Percentiles rank a stretch among this genome's conserved stretches.
These are phyloP conservation scores for Drosophila sproati DNA, from an alignment of 1,140 invertebrate species.

Conservation along the genomic window DNA sequence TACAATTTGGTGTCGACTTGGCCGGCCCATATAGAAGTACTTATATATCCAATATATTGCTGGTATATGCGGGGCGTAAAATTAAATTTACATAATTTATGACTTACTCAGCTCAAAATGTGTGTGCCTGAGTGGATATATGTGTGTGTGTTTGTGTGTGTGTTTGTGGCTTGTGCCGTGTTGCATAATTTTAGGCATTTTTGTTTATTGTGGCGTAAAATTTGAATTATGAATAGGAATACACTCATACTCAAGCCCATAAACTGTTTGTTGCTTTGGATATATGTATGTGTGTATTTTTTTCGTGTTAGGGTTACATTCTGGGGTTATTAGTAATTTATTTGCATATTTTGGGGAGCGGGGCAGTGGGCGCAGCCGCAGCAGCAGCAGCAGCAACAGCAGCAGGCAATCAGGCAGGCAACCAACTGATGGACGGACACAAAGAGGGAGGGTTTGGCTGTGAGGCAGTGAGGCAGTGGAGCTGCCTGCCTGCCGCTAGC, in stretches of 20 bases:
- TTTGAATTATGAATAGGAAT: conserved; percentile 78
- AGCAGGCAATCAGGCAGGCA: neutral
- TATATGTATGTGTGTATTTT: conserved; percentile 35
- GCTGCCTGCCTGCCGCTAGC: conserved; percentile 16
- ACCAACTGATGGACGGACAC: conserved; percentile 61
- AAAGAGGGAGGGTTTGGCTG: conserved; percentile 11
- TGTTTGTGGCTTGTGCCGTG: conserved; percentile 65
- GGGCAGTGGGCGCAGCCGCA: conserved; percentile 36
- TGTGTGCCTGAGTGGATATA: conserved; percentile 22
- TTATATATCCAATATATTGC: conserved; percentile 37
- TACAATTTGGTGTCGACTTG: conserved; percentile 74
- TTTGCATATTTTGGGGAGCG: conserved; percentile 75
- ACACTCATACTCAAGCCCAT: conserved; percentile 38
- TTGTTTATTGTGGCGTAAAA: conserved; percentile 82
- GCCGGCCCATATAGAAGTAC: conserved; percentile 38
- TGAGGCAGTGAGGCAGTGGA: neutral
- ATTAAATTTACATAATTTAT: conserved; percentile 84
- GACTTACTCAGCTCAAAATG: conserved; percentile 79
- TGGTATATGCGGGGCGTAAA: conserved; percentile 64
- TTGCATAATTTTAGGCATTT: conserved; percentile 82
- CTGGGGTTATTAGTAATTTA: conserved; percentile 81
- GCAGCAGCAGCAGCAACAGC: conserved; percentile 15
- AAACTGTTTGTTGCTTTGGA: conserved; percentile 39
- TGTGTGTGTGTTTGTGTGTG: conserved; percentile 14
- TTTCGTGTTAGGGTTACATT: conserved; percentile 79